phyloP scores from a whole-genome alignment of 2,888 invertebrate species.

The Caenorhabditis drosophilae region DNA sequence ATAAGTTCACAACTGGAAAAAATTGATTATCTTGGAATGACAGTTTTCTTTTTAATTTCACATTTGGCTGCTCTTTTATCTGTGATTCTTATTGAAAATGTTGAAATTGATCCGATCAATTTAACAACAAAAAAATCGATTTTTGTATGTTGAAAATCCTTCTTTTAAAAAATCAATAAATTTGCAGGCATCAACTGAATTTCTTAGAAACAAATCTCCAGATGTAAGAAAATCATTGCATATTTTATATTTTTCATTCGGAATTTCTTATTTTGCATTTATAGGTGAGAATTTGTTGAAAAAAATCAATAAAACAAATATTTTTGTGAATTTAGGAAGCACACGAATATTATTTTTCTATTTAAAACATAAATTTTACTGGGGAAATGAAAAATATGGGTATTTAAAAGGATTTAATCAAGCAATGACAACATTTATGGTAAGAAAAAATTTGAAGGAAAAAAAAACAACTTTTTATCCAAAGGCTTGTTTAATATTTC shows the following conservation, averaged over 20 bases:
- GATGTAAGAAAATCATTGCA: constrained; percentile 13
- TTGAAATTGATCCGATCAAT: background rate
- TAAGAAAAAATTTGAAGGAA: no score
- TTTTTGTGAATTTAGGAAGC: no score
- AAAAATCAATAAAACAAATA: no score
- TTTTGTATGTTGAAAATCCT: background rate
- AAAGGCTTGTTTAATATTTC: constrained; percentile 42
- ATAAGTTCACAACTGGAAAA: constrained; percentile 22
- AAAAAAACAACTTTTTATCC: constrained; percentile 2
- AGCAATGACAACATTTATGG: constrained; percentile 37
- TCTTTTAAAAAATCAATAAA: no score
- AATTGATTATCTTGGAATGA: constrained; percentile 19
- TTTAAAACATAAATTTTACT: constrained; percentile 47
- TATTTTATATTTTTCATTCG: constrained; percentile 39
- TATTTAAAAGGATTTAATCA: constrained; percentile 42
- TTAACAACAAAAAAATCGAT: constrained; percentile 1
- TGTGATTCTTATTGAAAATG: constrained; percentile 17
- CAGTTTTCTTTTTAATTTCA: constrained; percentile 19
- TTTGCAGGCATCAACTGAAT: constrained; percentile 5
- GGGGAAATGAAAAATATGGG: constrained; percentile 44
- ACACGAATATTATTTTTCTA: constrained; percentile 52
- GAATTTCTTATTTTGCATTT: constrained; percentile 47
- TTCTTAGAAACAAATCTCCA: constrained; percentile 12
- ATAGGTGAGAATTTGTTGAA: no score
- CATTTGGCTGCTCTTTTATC: constrained; percentile 22